phyloP scores from a whole-genome alignment of 2,113 vertebrate genomes.

The Chrysemys picta region DNA sequence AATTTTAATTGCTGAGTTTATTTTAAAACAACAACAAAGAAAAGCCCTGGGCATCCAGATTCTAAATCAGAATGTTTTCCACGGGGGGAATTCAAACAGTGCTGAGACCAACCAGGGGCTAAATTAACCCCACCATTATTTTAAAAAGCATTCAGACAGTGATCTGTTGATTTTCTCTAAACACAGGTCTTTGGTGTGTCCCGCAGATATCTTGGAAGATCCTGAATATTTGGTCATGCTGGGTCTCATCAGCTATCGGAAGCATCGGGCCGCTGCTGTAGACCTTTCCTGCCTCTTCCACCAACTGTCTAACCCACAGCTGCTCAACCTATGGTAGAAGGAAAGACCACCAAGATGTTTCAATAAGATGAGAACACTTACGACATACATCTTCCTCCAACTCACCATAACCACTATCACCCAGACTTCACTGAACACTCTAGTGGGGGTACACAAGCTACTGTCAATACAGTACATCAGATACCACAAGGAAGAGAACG shows the following conservation, averaged over 20 bases:
- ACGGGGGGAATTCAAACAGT: background rate
- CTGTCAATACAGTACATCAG: background rate
- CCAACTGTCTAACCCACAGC: slow-evolving; percentile 74
- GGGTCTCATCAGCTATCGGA: slow-evolving; percentile 61
- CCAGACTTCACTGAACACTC: background rate
- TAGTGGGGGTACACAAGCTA: too few relatives aligned
- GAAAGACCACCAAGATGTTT: background rate
- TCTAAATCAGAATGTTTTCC: background rate
- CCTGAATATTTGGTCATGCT: slow-evolving; percentile 75
- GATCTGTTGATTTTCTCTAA: slow-evolving; percentile 92
- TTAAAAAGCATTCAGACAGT: slow-evolving; percentile 82
- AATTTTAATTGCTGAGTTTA: background rate
- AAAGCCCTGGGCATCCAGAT: background rate
- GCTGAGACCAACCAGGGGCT: rapidly evolving
- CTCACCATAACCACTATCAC: background rate
- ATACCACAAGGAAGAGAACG: background rate
- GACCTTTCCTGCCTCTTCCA: slow-evolving; percentile 74
- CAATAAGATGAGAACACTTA: background rate
- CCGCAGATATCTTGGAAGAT: slow-evolving; percentile 81
- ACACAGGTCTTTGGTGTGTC: slow-evolving; percentile 85
- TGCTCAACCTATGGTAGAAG: slow-evolving; percentile 76
- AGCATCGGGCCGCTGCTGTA: slow-evolving; percentile 57
- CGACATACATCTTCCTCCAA: rapidly evolving
- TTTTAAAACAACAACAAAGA: background rate
- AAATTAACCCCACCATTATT: background rate